phyloP scores from a whole-genome alignment of 2,888 invertebrate genomes.

The Drosophila ezoana region DNA sequence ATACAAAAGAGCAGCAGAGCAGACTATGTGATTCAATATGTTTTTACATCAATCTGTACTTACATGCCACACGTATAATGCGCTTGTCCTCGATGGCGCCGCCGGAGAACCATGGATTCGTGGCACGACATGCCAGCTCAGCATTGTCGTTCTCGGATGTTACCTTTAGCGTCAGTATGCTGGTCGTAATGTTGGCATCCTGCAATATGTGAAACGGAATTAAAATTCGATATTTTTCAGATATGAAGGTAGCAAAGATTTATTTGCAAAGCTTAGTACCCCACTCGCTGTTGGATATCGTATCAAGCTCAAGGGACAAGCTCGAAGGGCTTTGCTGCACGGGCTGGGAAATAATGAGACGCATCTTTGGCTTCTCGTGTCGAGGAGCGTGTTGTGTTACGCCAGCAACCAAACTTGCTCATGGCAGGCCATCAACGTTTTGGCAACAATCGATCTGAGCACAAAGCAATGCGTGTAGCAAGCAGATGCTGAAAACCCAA shows the following conservation, averaged over 20 bases:
- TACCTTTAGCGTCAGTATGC: conserved; percentile 90
- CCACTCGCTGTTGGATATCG: too few relatives aligned
- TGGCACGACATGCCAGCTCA: conserved; percentile 92
- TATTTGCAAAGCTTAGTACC: too few relatives aligned
- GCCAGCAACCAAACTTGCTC: conserved; percentile 4
- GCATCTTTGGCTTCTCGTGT: conserved; percentile 23
- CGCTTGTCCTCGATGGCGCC: conserved; percentile 92
- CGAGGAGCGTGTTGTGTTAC: conserved; percentile 45
- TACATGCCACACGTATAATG: conserved; percentile 93
- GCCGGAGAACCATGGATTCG: conserved; percentile 94
- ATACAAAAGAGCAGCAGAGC: conserved; percentile 9
- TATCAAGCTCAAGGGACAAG: not conserved
- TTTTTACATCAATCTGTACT: conserved; percentile 85
- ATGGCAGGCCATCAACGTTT: conserved; percentile 27
- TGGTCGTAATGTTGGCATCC: conserved; percentile 88
- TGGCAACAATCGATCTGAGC: conserved; percentile 41
- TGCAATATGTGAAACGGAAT: conserved; percentile 46
- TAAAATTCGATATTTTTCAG: not conserved
- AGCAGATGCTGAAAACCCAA: too few relatives aligned
- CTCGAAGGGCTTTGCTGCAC: conserved; percentile 12
- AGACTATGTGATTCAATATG: too few relatives aligned
- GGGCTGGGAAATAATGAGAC: conserved; percentile 58
- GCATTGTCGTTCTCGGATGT: conserved; percentile 92
- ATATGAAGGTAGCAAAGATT: too few relatives aligned
- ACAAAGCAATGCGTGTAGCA: not conserved